Base-by-base conservation (phyloP, 2,888 invertebrate genomes). In the Hylaea fasciaria region DNA sequence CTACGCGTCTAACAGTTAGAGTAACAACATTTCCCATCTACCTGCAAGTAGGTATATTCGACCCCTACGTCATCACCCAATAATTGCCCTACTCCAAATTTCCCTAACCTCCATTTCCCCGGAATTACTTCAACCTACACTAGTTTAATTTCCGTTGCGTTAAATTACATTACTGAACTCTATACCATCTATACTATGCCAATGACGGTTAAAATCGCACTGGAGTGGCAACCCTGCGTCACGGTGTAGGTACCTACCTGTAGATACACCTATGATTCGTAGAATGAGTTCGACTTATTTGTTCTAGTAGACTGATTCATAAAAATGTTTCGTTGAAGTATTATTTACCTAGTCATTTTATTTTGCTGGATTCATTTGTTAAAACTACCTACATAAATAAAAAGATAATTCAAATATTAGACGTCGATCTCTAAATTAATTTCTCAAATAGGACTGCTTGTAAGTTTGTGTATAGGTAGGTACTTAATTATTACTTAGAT, bases 101-200 rank as follows among this genome's bases (percentile, higher is more conserved):
- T 11, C 22, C 47, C 32, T 11, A 29, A 29, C 46, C 46, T 28
- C 13, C 12, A 32, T 22, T 44, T 44, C 9, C 41, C 35, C 40
- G 29, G 50, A 62, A 62, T 56, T 51, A 57, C 37, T 40, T 40
- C 40, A 14, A 35, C 37, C 47, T 37, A 54, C 44, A 43, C 50
- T 10, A 11, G n/a, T 54, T 46, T 62, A 62, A 62, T 62, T 62
- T 62, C 62, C 62, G 62, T 46, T 62, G 54, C 56, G 62, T 57
- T 61, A 57, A 62, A 62, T 62, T 57, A 54, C 57, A 54, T 57
- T 62, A 54, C 39, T 14, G 35, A 50, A 56, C 14, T 17, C 51
- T 28, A 35, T 28, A 48, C 48, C 16, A n/a, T 17, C 51, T 28
- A 35, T 45, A 45, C 22, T 44, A 32, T 14, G 22, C 13, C 14